A percentile compares a stretch with the other conserved stretches of the same genome.
Evolutionary conservation across 2,113 vertebrate species (phyloP).

Genomic region (Ellobius talpinus): DNA sequence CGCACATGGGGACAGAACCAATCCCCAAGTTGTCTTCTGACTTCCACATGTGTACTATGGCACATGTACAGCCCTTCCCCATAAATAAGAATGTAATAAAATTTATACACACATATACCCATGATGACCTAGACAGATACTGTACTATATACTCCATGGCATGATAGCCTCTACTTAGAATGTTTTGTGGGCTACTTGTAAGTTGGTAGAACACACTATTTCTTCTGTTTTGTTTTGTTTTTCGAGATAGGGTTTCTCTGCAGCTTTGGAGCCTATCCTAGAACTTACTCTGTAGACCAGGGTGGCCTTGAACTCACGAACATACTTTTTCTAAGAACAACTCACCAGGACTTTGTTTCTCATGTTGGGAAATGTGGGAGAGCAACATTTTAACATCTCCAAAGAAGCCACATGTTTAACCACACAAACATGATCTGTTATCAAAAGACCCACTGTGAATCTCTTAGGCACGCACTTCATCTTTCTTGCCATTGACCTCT

Average conservation of each 20-base stretch:
- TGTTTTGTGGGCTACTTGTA: not conserved
- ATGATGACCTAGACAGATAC: not conserved
- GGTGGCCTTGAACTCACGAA: not conserved
- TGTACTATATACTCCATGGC: not conserved
- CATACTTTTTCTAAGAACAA: not conserved
- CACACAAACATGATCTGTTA: rapidly evolving
- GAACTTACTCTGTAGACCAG: too few species aligned
- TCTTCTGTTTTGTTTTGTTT: not conserved
- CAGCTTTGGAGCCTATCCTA: too few species aligned
- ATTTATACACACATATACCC: not conserved
- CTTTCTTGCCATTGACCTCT: not conserved
- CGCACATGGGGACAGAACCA: not conserved
- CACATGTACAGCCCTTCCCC: not conserved
- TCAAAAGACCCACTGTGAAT: not conserved
- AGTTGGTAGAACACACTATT: not conserved
- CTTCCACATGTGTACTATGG: not conserved
- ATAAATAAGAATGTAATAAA: not conserved
- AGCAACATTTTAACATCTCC: not conserved
- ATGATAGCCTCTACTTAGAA: not conserved
- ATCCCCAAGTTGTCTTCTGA: not conserved
- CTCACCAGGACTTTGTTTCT: not conserved
- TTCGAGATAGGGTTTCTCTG: too few species aligned
- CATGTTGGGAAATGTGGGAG: not conserved
- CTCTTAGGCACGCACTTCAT: not conserved
- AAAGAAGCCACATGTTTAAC: not conserved